phyloP scores from a whole-genome alignment of 35 echinoderm and acorn worm genomes.

The Ophiothrix spiculata region DNA sequence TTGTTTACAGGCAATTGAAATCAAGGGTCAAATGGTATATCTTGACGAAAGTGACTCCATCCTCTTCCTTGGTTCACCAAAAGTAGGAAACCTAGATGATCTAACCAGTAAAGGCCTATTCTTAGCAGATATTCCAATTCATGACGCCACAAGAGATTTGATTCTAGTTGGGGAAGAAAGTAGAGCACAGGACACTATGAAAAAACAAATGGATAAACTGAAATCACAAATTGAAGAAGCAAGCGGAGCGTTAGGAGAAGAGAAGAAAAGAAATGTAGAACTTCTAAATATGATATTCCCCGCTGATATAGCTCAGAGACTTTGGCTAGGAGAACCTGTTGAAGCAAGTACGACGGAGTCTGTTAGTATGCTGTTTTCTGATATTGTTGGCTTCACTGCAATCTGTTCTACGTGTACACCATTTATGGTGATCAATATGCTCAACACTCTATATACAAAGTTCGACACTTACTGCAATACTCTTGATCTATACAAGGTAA shows the following conservation, averaged over 20 bases:
- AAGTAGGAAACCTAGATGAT: slow-evolving; percentile 86
- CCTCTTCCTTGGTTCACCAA: slow-evolving; percentile 86
- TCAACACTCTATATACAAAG: slow-evolving; percentile 81
- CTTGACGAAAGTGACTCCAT: slow-evolving; percentile 77
- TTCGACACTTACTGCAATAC: slow-evolving; percentile 87
- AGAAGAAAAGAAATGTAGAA: slow-evolving; percentile 91
- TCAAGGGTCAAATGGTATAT: slow-evolving; percentile 90
- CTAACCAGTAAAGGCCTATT: slow-evolving; percentile 84
- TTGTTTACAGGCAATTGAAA: slow-evolving; percentile 67
- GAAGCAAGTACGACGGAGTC: slow-evolving; percentile 57
- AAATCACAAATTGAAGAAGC: slow-evolving; percentile 85
- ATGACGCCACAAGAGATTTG: slow-evolving; percentile 89
- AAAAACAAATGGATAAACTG: slow-evolving; percentile 93
- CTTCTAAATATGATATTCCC: slow-evolving; percentile 89
- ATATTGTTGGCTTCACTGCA: slow-evolving; percentile 92
- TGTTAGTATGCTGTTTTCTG: slow-evolving; percentile 90
- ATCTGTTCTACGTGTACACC: slow-evolving; percentile 89
- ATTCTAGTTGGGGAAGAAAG: slow-evolving; percentile 91
- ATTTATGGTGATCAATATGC: slow-evolving; percentile 88
- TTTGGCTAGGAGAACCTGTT: slow-evolving; percentile 75
- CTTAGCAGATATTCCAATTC: slow-evolving; percentile 92
- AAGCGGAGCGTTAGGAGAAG: slow-evolving; percentile 51
- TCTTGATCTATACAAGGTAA: slow-evolving; percentile 93
- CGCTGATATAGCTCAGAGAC: slow-evolving; percentile 77
- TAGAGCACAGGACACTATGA: slow-evolving; percentile 90